Conservation (phyloP, 2,797 vertebrate genomes). For the Macroramphosus scolopax region DNA sequence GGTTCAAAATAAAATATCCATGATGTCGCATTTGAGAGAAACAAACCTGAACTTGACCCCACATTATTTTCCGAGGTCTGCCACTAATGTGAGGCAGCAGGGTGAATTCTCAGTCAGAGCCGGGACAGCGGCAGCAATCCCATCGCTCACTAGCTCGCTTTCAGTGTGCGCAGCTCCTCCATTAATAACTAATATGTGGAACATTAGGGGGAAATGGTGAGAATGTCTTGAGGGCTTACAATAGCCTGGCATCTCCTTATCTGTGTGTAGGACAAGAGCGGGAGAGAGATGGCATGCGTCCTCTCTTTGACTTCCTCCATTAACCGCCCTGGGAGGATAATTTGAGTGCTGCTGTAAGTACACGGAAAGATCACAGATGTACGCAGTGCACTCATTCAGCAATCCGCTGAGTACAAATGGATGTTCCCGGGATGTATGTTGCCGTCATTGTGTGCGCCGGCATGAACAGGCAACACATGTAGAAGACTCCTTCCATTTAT, state of each 20-base stretch:
- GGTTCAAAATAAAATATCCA: no score
- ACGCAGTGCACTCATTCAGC: slow-evolving; percentile 24
- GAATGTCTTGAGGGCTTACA: slow-evolving; percentile 69
- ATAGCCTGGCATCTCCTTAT: slow-evolving; percentile 66
- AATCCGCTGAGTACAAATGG: not conserved
- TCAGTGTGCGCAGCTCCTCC: slow-evolving; percentile 56
- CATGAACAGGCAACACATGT: not conserved
- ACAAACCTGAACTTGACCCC: slow-evolving; percentile 30
- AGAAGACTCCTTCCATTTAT: not conserved
- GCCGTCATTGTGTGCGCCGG: not conserved
- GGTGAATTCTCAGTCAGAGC: slow-evolving; percentile 35
- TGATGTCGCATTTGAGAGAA: slow-evolving; percentile 29
- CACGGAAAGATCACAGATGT: slow-evolving; percentile 41
- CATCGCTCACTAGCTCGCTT: slow-evolving; percentile 61
- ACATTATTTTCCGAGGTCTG: slow-evolving; percentile 30
- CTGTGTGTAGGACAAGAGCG: slow-evolving; percentile 49
- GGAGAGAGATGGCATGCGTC: slow-evolving; percentile 34
- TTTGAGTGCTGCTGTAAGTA: slow-evolving; percentile 41
- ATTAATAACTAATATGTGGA: slow-evolving; percentile 75
- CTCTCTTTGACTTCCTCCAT: slow-evolving; percentile 64
- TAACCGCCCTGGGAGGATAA: slow-evolving; percentile 56
- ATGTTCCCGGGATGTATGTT: not conserved
- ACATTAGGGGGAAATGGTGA: slow-evolving; percentile 66
- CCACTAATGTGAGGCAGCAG: slow-evolving; percentile 30
- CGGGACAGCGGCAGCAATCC: slow-evolving; percentile 40